These are phyloP conservation scores for Crypturellus tataupa DNA, from an alignment of 2,797 vertebrate species.

Conservation along the genomic window DNA sequence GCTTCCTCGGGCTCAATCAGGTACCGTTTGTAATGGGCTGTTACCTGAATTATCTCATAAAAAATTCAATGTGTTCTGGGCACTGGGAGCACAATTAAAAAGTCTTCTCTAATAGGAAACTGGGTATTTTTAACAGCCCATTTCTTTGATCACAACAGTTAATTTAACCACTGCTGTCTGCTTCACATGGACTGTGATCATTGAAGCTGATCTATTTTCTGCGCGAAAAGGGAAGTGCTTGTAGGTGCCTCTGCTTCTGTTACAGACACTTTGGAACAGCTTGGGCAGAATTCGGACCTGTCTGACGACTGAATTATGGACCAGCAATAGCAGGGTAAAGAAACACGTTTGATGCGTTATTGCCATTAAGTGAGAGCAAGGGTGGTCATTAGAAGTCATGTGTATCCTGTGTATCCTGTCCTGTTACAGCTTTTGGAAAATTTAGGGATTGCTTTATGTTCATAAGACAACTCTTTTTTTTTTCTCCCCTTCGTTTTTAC, in stretches of 20 bases:
- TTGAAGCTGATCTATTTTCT: constrained; percentile 73
- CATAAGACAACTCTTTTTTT: neutral
- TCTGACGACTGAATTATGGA: constrained; percentile 79
- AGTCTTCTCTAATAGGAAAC: constrained; percentile 47
- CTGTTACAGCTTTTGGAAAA: constrained; percentile 60
- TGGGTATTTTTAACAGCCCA: constrained; percentile 53
- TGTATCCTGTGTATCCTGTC: constrained; percentile 70
- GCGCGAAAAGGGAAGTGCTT: constrained; percentile 62
- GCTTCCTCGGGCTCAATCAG: constrained; percentile 35
- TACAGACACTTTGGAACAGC: constrained; percentile 79
- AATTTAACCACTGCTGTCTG: constrained; percentile 66
- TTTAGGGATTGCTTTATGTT: constrained; percentile 51
- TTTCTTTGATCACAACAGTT: constrained; percentile 74
- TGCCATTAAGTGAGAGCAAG: constrained; percentile 72
- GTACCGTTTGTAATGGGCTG: constrained; percentile 51
- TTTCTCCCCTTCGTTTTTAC: neutral
- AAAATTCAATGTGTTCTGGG: constrained; percentile 30
- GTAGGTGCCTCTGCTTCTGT: constrained; percentile 68
- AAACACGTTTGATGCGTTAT: constrained; percentile 67
- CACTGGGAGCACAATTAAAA: constrained; percentile 62
- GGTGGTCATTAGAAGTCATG: constrained; percentile 70
- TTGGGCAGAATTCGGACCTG: constrained; percentile 73
- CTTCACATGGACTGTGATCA: constrained; percentile 36
- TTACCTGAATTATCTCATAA: constrained; percentile 61
- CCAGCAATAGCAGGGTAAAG: constrained; percentile 74